These are phyloP conservation scores for Athetis lepigone DNA, from an alignment of 2,888 invertebrate genomes.

Conservation along the genomic window DNA sequence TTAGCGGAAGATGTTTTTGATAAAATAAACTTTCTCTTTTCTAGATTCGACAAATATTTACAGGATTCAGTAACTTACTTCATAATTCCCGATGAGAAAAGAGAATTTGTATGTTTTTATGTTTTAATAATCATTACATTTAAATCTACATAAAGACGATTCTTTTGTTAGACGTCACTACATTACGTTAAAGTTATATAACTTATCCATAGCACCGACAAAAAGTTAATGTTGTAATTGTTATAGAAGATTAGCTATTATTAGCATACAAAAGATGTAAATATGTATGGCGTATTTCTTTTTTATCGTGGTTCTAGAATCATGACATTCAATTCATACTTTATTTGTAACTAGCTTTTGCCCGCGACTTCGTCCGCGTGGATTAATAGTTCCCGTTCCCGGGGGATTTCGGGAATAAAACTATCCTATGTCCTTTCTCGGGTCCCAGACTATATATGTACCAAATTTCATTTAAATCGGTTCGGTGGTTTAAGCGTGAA, in stretches of 20 bases:
- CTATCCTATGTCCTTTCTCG: no score
- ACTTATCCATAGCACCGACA: background rate
- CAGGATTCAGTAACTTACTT: background rate
- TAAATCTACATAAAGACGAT: background rate
- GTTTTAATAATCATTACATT: background rate
- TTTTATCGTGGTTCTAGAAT: conserved; percentile 8
- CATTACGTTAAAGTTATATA: background rate
- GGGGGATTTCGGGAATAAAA: no score
- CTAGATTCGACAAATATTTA: no score
- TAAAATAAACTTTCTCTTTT: background rate
- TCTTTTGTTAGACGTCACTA: background rate
- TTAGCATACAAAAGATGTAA: background rate
- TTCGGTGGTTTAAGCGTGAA: no score
- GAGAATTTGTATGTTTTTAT: background rate
- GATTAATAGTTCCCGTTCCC: no score
- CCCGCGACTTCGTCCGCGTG: no score
- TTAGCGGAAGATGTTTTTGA: background rate
- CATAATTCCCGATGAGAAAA: background rate
- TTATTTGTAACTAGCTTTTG: no score
- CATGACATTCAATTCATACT: conserved; percentile 2
- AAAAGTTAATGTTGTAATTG: conserved; percentile 8
- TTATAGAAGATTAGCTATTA: background rate
- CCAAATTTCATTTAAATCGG: no score
- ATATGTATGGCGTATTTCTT: background rate
- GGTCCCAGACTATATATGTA: no score